Conservation (phyloP, 1,140 invertebrate species). For the Anthonomus grandis region DNA sequence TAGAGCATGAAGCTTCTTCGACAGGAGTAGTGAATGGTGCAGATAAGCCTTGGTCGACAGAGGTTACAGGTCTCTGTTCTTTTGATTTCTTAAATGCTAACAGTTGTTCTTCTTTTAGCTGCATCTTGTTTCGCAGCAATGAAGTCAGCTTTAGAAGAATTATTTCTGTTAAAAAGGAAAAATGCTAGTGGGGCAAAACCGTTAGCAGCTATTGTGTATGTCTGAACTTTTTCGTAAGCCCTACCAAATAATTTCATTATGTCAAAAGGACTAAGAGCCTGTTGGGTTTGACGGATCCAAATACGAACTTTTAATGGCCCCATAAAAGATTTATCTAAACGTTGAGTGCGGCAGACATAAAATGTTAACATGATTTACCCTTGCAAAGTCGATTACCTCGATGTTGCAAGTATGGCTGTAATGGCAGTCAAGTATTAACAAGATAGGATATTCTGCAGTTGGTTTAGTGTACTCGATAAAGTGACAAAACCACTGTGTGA, state of each 20-base stretch:
- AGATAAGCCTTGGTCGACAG: too few relatives aligned
- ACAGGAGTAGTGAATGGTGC: neutral
- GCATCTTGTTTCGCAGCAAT: neutral
- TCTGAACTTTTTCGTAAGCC: too few relatives aligned
- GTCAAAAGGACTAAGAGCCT: neutral
- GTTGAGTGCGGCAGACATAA: neutral
- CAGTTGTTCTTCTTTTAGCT: neutral
- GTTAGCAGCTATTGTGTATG: too few relatives aligned
- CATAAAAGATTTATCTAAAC: neutral
- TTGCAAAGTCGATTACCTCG: conserved; percentile 6
- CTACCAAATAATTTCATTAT: neutral
- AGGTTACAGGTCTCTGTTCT: too few relatives aligned
- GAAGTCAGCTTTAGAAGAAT: neutral
- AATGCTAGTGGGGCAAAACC: too few relatives aligned
- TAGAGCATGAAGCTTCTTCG: neutral
- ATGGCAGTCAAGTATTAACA: conserved; percentile 31
- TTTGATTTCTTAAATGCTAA: neutral
- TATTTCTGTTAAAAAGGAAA: neutral
- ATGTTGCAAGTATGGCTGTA: neutral
- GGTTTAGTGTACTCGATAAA: conserved; percentile 38
- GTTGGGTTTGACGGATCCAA: neutral
- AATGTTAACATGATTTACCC: neutral
- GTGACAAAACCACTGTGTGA: conserved; percentile 42
- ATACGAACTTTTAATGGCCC: conserved; percentile 8
- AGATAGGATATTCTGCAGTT: conserved; percentile 29